These are phyloP conservation scores for Tupiocoris notatus DNA, from an alignment of 2,888 invertebrate species.

Conservation along the genomic window DNA sequence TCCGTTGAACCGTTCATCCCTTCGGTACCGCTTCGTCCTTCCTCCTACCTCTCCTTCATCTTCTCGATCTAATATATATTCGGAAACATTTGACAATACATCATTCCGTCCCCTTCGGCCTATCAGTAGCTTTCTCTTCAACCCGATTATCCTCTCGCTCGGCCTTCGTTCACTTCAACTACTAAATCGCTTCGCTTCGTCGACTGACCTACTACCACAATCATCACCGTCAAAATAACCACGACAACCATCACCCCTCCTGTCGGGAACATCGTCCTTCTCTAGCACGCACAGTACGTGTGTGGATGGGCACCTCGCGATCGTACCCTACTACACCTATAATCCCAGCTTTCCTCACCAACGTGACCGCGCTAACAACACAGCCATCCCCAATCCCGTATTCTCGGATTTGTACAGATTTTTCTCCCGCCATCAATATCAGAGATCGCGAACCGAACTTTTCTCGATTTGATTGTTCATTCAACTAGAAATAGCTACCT, in stretches of 20 bases:
- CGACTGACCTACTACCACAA: neutral
- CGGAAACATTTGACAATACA: neutral
- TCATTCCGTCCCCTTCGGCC: neutral
- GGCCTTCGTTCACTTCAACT: neutral
- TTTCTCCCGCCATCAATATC: neutral
- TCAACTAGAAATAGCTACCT: neutral
- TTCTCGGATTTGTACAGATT: neutral
- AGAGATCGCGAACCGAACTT: neutral
- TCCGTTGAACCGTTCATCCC: neutral
- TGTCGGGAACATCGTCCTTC: neutral
- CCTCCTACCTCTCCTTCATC: neutral
- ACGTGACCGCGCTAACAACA: neutral
- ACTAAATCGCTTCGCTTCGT: neutral
- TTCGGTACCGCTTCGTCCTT: neutral
- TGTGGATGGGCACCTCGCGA: neutral
- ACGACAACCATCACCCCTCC: neutral
- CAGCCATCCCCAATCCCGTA: neutral
- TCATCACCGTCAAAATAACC: neutral
- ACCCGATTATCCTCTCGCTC: neutral
- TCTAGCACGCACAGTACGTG: neutral
- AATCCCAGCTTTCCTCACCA: neutral
- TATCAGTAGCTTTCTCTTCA: too few relatives aligned
- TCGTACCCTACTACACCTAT: neutral
- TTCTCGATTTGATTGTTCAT: neutral
- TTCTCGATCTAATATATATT: neutral